A percentile compares a stretch with the other conserved stretches of the same genome.
phyloP scores from a whole-genome alignment of 1,140 invertebrate species.

The Drosophila tani region DNA sequence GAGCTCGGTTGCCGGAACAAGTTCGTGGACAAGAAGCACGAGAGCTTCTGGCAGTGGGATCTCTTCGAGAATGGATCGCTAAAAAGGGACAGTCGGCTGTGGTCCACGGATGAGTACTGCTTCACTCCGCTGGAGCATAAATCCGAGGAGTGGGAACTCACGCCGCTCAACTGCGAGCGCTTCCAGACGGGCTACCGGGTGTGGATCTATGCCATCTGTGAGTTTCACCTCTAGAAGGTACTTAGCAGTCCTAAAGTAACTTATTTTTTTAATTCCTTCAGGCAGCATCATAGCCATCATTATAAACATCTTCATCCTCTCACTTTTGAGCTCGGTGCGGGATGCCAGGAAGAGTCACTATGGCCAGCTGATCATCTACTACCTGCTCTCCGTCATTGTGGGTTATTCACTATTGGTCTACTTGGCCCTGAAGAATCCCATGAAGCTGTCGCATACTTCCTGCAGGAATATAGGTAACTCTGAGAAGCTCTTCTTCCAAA shows the following conservation, averaged over 20 bases:
- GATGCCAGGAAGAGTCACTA: constrained; percentile 72
- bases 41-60: constrained; percentile 72
- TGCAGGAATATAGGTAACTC: constrained; percentile 72
- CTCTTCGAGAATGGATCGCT: constrained; percentile 60
- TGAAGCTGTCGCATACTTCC: constrained; percentile 66
- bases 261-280: neutral
- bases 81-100: constrained; percentile 50
- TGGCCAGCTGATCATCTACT: constrained; percentile 75
- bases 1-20: constrained; percentile 72
- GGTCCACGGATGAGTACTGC: constrained; percentile 76
- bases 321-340: constrained; percentile 59
- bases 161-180: constrained; percentile 73
- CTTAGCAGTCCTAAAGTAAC: neutral
- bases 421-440: constrained; percentile 72
- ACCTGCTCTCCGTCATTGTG: constrained; percentile 59
- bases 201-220: constrained; percentile 82
- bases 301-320: constrained; percentile 68
- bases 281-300: constrained; percentile 75
- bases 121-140: constrained; percentile 76
- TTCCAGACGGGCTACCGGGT: constrained; percentile 75
- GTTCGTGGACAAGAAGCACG: constrained; percentile 68
- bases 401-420: constrained; percentile 70
- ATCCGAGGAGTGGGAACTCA: constrained; percentile 58
- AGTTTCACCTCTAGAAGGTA: neutral
- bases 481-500: fast-evolving